These are phyloP conservation scores for Morpho helenor DNA, from an alignment of 2,888 invertebrate genomes.

Conservation along the genomic window DNA sequence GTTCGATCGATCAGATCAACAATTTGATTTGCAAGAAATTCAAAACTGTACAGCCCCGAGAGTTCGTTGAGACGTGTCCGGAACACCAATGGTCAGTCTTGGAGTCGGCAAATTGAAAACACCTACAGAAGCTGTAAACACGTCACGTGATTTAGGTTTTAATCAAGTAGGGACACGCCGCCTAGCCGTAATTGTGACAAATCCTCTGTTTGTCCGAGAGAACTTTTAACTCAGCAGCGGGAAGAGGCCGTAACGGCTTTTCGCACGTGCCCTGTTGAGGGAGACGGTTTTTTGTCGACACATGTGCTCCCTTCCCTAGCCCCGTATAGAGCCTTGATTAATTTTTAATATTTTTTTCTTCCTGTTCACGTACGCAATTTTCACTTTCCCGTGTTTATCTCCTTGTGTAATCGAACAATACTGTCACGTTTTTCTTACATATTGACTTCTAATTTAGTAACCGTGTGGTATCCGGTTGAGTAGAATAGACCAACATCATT, in stretches of 20 bases:
- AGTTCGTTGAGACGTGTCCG: slow-evolving; percentile 72
- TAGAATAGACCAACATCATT: no score
- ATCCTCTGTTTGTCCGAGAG: slow-evolving; percentile 79
- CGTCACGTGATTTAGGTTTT: slow-evolving; percentile 80
- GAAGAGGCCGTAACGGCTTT: slow-evolving; percentile 68
- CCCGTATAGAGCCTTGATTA: slow-evolving; percentile 62
- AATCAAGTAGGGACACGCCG: slow-evolving; percentile 77
- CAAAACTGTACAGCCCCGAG: slow-evolving; percentile 68
- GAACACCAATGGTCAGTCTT: slow-evolving; percentile 71
- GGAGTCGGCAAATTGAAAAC: slow-evolving; percentile 78
- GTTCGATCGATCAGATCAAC: slow-evolving; percentile 68
- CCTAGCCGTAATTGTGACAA: slow-evolving; percentile 77
- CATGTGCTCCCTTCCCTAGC: slow-evolving; percentile 62
- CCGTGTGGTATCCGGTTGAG: no score
- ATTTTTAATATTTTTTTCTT: slow-evolving; percentile 78
- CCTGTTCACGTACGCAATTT: slow-evolving; percentile 78
- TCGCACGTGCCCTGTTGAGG: slow-evolving; percentile 70
- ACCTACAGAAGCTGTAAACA: slow-evolving; percentile 78
- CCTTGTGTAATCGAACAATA: background rate
- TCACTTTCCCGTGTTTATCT: slow-evolving; percentile 65
- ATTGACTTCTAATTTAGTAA: slow-evolving; percentile 34
- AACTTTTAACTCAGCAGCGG: slow-evolving; percentile 74
- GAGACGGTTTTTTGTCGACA: slow-evolving; percentile 76
- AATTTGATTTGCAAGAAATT: slow-evolving; percentile 78
- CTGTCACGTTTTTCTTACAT: background rate